Evolutionary conservation across 2,888 invertebrate species (phyloP).

Genomic region (Hypselothyrea guttata): DNA sequence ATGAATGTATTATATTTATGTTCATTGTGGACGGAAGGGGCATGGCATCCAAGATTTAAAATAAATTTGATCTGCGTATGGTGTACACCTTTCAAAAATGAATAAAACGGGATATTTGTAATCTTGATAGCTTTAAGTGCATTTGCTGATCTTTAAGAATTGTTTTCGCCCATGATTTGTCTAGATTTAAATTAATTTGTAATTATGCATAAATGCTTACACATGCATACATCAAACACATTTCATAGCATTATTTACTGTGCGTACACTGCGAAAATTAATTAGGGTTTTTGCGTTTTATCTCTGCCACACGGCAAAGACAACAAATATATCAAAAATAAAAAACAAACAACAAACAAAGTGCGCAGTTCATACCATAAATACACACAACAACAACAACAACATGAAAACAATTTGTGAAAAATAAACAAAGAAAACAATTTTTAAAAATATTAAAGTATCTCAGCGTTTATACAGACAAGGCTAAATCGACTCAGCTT

Average conservation of each 20-base stretch:
- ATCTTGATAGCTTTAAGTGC: conserved; percentile 3
- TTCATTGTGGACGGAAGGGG: no score
- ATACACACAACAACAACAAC: conserved; percentile 23
- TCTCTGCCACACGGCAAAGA: conserved; percentile 29
- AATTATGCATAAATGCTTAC: conserved; percentile 41
- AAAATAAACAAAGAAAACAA: conserved; percentile 37
- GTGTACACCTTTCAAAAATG: no score
- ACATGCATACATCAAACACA: conserved; percentile 35
- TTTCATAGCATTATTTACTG: conserved; percentile 51
- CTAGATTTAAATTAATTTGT: conserved; percentile 41
- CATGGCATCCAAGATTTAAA: no score
- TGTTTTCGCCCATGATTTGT: conserved; percentile 45
- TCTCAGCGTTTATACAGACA: no score
- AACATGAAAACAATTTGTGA: not conserved
- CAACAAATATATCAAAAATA: conserved; percentile 11
- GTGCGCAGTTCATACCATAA: conserved; percentile 44
- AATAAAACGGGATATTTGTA: no score
- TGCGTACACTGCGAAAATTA: conserved; percentile 49
- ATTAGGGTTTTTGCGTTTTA: conserved; percentile 41
- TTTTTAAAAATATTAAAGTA: conserved; percentile 49
- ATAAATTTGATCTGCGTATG: no score
- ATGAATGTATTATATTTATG: no score
- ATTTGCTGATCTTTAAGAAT: conserved; percentile 31
- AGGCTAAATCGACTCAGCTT: no score
- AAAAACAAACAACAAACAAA: conserved; percentile 20